Evolutionary conservation across 2,797 vertebrate species (phyloP).

Genomic region (Hyperoplus lanceolatus): DNA sequence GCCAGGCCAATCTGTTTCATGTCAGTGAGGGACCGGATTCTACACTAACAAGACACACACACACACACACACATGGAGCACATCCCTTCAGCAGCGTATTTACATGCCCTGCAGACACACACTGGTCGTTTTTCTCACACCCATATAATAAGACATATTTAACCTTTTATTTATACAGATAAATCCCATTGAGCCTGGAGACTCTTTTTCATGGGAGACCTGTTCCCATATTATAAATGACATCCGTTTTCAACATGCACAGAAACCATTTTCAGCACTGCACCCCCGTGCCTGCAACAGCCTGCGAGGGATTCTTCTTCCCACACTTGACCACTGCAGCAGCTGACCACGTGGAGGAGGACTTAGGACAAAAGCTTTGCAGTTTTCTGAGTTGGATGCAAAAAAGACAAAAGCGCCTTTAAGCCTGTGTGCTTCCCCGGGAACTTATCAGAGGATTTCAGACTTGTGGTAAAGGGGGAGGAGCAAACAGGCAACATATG

Average conservation of each 20-base stretch:
- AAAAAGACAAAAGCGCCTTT: background rate
- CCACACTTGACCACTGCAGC: constrained; percentile 49
- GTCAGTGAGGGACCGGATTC: constrained; percentile 44
- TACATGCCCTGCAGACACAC: constrained; percentile 11
- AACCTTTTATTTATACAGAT: no score
- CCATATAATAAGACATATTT: background rate
- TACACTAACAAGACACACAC: constrained; percentile 44
- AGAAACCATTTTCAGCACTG: constrained; percentile 10
- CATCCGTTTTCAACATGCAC: background rate
- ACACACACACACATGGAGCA: constrained; percentile 2
- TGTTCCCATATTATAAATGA: background rate
- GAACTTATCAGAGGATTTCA: constrained; percentile 38
- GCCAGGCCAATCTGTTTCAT: constrained; percentile 50
- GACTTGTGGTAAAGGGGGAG: constrained; percentile 58
- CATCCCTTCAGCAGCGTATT: constrained; percentile 24
- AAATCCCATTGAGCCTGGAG: no score
- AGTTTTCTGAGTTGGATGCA: constrained; percentile 22
- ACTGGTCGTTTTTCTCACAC: background rate
- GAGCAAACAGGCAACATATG: constrained; percentile 41
- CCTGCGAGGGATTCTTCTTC: constrained; percentile 27
- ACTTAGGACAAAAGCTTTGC: constrained; percentile 31
- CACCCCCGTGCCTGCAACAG: constrained; percentile 15
- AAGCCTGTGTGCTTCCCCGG: background rate
- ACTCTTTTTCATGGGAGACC: no score
- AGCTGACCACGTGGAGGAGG: constrained; percentile 46